Evolutionary conservation across 2,888 invertebrate genomes (phyloP).

Genomic region (Erebia palarica): DNA sequence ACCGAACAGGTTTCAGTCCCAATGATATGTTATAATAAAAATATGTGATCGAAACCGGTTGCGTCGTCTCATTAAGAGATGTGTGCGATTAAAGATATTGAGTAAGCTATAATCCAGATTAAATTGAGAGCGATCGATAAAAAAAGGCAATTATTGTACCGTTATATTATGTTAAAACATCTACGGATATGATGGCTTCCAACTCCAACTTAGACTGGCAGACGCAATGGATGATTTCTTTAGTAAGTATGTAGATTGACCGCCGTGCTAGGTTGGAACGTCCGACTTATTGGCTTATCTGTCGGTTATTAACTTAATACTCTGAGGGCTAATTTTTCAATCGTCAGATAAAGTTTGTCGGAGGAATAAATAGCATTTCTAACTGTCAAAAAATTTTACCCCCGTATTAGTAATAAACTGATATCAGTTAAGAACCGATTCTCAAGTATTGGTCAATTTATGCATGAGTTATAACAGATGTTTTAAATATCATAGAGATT

Average conservation of each 20-base stretch:
- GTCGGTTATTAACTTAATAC: background rate
- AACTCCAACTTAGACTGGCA: background rate
- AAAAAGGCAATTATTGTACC: constrained; percentile 12
- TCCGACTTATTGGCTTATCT: background rate
- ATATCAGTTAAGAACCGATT: too few species aligned
- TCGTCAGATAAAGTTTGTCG: too few species aligned
- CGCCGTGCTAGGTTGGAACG: background rate
- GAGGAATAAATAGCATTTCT: too few species aligned
- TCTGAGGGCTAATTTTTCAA: too few species aligned
- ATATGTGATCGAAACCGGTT: constrained; percentile 35
- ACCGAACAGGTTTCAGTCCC: constrained; percentile 35
- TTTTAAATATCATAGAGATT: too few species aligned
- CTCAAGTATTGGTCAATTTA: too few species aligned
- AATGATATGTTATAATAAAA: constrained; percentile 37
- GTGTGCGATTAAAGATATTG: constrained; percentile 24
- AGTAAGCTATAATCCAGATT: constrained; percentile 20
- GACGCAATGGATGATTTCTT: too few species aligned
- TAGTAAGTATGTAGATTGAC: too few species aligned
- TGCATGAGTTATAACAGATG: too few species aligned
- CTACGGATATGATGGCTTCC: background rate
- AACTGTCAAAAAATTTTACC: too few species aligned
- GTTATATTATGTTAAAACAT: constrained; percentile 14
- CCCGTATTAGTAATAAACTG: too few species aligned
- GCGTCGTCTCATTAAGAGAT: constrained; percentile 21
- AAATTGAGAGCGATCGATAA: constrained; percentile 21